A percentile compares a stretch with the other conserved stretches of the same genome.
phyloP scores from a whole-genome alignment of 2,113 vertebrate species.

The Crotalus helleri region DNA sequence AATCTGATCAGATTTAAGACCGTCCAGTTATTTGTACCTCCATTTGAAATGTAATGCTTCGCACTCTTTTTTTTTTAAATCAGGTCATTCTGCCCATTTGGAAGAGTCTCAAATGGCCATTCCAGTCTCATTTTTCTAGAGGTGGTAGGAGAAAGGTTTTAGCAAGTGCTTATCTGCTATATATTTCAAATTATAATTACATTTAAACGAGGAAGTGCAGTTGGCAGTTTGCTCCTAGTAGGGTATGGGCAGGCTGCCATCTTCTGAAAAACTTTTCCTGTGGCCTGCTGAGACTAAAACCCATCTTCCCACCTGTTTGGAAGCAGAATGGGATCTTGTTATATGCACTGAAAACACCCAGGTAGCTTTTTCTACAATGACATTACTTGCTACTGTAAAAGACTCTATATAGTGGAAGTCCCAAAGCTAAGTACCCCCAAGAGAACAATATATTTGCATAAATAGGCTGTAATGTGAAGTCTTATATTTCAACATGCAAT shows the following conservation, averaged over 20 bases:
- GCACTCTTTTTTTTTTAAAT: neutral
- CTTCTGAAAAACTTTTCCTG: neutral
- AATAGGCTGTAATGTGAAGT: neutral
- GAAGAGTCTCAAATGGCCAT: neutral
- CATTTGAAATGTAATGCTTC: neutral
- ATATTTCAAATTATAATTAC: neutral
- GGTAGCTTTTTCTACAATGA: neutral
- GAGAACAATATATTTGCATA: neutral
- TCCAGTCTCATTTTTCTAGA: neutral
- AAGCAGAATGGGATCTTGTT: neutral
- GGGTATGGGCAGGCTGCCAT: neutral
- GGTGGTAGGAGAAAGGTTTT: neutral
- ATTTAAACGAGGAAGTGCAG: neutral
- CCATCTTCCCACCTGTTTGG: neutral
- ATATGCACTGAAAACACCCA: neutral
- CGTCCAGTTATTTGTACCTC: neutral
- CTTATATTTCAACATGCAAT: neutral
- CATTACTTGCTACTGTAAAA: neutral
- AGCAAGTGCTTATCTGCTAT: neutral
- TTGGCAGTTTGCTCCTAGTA: neutral
- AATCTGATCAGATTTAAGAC: neutral
- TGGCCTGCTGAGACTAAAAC: neutral
- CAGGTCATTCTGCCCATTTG: neutral
- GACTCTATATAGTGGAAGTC: neutral
- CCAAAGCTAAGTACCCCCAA: neutral